Base-by-base conservation (phyloP, 2,888 invertebrate genomes). In the Orthosia cruda region DNA sequence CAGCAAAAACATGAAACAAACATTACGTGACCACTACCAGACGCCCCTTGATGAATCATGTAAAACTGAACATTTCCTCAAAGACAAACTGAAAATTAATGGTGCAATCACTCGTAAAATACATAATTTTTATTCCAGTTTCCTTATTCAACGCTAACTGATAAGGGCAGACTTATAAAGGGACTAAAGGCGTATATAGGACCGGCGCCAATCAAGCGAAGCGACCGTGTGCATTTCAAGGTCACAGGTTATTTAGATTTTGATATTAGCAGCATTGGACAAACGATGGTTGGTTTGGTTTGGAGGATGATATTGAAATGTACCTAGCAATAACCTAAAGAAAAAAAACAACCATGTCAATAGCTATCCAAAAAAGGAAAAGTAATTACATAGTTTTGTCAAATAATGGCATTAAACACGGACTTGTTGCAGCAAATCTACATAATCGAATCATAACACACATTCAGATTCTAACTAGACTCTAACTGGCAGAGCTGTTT, bases 151-250 rank as follows among this genome's bases (percentile, higher is more conserved):
- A 18, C 16, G 3, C 4, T 15, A 3, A 4, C 18, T 11, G 15
- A 12, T 20, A 59, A 0, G n/a, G 52, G 40, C 32, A 0, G n/a
- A 45, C 12, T 20, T 20, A 23, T 15, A 20, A 26, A 13, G 50
- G 45, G 9, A 26, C 3, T 52, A 2, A 59, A 13, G 40, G 23
- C 4, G 20, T 13, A 32, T 49, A 4, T 16, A 7, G 40, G 1
- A 40, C 40, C 7, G 20, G 26, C 20, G 15, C 18, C 15, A 13
- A 40, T 40, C 40, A 40, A 40, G 40, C 40, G 40, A 40, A 50
- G 23, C 18, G 32, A 32, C 55, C 20, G n/a, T n/a, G 18, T 20
- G 13, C 5, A 66, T 73, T 63, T 78, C 66, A 79, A 78, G 78
- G 78, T 78, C 78, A 63, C 20, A 16, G 13, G 20, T 23, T 12